Conservation (phyloP, 2,113 vertebrate genomes). For the Pelobates fuscus region DNA sequence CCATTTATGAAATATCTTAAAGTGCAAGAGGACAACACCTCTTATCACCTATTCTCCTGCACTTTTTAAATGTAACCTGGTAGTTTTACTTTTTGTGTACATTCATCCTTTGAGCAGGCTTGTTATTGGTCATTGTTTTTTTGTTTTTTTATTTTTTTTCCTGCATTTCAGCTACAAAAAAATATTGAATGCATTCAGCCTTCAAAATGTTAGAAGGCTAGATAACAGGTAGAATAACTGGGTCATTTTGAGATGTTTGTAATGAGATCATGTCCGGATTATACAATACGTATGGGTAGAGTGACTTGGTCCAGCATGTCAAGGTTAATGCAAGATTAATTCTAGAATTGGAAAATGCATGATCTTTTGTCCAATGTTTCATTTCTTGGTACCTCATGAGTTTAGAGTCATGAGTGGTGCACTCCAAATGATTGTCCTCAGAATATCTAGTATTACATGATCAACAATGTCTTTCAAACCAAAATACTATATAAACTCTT, state of each 20-base stretch:
- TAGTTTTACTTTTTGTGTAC: neutral
- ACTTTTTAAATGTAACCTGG: conserved; percentile 1
- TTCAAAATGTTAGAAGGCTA: neutral
- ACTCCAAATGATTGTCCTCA: conserved; percentile 56
- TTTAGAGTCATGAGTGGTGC: neutral
- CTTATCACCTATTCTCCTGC: too few species aligned
- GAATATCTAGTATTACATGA: conserved; percentile 52
- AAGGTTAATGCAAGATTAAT: neutral
- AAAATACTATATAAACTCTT: conserved; percentile 63
- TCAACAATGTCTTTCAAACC: conserved; percentile 63
- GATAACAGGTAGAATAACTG: neutral
- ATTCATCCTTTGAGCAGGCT: conserved; percentile 10
- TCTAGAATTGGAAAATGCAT: neutral
- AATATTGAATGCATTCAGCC: too few species aligned
- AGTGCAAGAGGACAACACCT: too few species aligned
- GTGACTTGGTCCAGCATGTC: neutral
- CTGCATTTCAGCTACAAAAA: conserved; percentile 1
- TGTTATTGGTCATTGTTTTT: conserved; percentile 5
- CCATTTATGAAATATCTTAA: neutral
- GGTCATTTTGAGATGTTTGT: neutral
- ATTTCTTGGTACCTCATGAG: neutral
- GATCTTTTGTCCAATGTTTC: neutral
- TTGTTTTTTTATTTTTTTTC: neutral
- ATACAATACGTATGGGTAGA: neutral
- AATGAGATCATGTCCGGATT: neutral